Evolutionary conservation across 2,797 vertebrate genomes (phyloP).

Genomic region (Neomorphus geoffroyi): DNA sequence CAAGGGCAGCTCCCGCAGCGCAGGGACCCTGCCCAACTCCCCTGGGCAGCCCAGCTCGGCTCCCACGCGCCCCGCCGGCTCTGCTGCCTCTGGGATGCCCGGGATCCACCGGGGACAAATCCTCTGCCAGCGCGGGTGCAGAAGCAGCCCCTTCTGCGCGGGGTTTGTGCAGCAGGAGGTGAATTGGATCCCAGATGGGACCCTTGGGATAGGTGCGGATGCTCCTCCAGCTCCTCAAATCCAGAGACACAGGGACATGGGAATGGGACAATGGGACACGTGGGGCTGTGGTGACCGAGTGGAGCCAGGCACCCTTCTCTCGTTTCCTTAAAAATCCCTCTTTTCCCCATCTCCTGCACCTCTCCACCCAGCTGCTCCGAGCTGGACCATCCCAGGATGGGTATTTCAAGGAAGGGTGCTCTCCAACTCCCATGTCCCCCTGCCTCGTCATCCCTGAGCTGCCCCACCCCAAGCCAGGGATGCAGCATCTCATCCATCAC

Average conservation of each 20-base stretch:
- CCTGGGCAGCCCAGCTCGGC: background rate
- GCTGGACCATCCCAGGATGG: background rate
- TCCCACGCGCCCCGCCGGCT: fast-evolving
- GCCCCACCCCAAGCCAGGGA: background rate
- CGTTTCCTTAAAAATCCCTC: fast-evolving
- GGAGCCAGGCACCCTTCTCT: background rate
- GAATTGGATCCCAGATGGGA: background rate
- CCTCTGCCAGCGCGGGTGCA: background rate
- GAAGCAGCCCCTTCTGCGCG: background rate
- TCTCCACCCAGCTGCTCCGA: fast-evolving
- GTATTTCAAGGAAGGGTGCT: background rate
- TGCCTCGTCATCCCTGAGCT: background rate
- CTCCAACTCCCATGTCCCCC: fast-evolving
- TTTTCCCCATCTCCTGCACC: fast-evolving
- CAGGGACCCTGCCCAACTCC: background rate
- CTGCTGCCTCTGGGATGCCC: background rate
- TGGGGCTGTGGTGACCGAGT: background rate
- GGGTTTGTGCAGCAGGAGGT: background rate
- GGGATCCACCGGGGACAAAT: background rate
- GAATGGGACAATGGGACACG: too few species aligned
- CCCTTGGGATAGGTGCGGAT: fast-evolving
- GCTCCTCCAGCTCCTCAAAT: background rate
- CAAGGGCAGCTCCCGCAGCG: background rate
- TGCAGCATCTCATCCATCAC: too few species aligned
- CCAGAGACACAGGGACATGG: background rate